A percentile compares a stretch with the other conserved stretches of the same genome.
Evolutionary conservation across 2,888 invertebrate species (phyloP).

Genomic region (Vandiemenella viatica): DNA sequence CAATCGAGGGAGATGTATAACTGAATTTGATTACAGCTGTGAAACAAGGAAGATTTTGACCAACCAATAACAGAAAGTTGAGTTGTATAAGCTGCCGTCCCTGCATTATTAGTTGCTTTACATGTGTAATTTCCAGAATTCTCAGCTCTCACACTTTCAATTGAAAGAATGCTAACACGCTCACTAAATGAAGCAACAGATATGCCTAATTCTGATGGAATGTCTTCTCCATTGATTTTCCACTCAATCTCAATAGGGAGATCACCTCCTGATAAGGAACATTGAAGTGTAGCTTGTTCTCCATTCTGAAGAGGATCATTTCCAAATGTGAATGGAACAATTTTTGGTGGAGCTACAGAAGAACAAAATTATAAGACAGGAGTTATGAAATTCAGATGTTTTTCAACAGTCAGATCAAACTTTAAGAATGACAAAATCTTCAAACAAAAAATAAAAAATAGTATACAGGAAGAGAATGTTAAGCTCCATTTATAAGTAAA

Average conservation of each 20-base stretch:
- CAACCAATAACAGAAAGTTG: conserved; percentile 39
- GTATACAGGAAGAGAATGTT: no score
- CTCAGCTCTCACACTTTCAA: conserved; percentile 35
- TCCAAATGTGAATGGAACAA: conserved; percentile 39
- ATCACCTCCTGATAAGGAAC: conserved; percentile 26
- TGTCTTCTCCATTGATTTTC: conserved; percentile 49
- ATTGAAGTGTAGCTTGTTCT: conserved; percentile 27
- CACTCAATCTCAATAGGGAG: conserved; percentile 31
- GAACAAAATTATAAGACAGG: neutral
- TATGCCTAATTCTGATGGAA: conserved; percentile 15
- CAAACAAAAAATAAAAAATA: no score
- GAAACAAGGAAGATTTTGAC: neutral
- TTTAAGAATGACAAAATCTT: no score
- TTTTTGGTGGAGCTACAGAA: conserved; percentile 37
- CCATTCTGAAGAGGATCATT: conserved; percentile 43
- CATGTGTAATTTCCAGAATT: conserved; percentile 45
- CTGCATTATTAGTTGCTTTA: conserved; percentile 37
- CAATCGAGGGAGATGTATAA: no score
- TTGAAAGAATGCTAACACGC: conserved; percentile 40
- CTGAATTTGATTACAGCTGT: no score
- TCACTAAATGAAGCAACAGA: conserved; percentile 26
- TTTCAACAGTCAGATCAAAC: no score
- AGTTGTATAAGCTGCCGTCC: conserved; percentile 32
- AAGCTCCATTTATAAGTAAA: no score
- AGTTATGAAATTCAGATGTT: no score